phyloP scores from a whole-genome alignment of 2,888 invertebrate species.

The Timandra comae region DNA sequence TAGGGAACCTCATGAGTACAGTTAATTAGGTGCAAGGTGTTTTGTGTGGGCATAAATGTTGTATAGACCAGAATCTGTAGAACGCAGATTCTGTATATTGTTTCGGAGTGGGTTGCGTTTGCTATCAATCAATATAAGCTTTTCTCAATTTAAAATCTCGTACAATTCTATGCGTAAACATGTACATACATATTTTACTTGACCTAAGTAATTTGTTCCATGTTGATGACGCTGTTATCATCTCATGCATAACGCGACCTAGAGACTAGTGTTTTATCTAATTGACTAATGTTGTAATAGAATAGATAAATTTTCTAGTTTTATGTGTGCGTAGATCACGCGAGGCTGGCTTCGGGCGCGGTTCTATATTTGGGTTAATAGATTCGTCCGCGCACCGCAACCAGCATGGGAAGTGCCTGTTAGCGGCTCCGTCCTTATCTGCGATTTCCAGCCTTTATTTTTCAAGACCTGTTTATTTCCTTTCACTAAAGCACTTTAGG shows the following conservation, averaged over 20 bases:
- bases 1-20: slow-evolving; percentile 46
- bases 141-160: no score
- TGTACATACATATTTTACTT: slow-evolving; percentile 1
- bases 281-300: background rate
- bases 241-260: background rate
- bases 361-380: slow-evolving; percentile 76
- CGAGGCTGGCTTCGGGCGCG: slow-evolving; percentile 57
- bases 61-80: no score
- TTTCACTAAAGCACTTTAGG: slow-evolving; percentile 4
- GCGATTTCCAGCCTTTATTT: slow-evolving; percentile 32
- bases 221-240: background rate
- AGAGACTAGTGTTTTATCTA: slow-evolving; percentile 5
- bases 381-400: slow-evolving; percentile 68
- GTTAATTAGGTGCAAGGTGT: slow-evolving; percentile 38
- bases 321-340: slow-evolving; percentile 38
- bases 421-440: slow-evolving; percentile 49
- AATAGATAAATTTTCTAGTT: slow-evolving; percentile 12
- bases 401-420: slow-evolving; percentile 71
- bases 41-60: slow-evolving; percentile 10
- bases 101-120: no score
- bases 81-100: no score
- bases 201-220: slow-evolving; percentile 4
- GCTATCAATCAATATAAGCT: no score
- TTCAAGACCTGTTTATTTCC: slow-evolving; percentile 9
- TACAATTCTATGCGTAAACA: no score